Percentiles rank a stretch among this genome's conserved stretches.
Conservation (phyloP, 1,140 invertebrate species). For the Heliconius nattereri region DNA sequence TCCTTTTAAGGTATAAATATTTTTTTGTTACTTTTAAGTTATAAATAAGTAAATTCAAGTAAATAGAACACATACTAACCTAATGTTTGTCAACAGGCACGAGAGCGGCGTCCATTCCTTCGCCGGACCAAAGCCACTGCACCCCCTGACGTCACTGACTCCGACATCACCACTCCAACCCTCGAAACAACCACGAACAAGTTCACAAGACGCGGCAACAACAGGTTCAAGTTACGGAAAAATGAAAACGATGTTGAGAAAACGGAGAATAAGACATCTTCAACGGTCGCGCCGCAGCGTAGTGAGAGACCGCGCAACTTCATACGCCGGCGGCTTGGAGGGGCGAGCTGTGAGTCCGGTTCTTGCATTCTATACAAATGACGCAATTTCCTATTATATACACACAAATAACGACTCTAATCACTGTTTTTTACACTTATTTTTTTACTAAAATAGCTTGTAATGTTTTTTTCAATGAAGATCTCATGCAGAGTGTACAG, state of each 20-base stretch:
- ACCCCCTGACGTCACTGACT: conserved; percentile 53
- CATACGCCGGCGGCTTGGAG: conserved; percentile 59
- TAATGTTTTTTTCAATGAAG: conserved; percentile 23
- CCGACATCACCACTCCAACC: conserved; percentile 44
- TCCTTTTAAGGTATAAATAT: no score
- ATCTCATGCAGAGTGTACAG: conserved; percentile 24
- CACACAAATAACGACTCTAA: conserved; percentile 37
- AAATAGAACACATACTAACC: conserved; percentile 53
- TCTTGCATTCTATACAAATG: conserved; percentile 46
- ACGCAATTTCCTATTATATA: conserved; percentile 27
- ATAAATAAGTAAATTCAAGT: not conserved
- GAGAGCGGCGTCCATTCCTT: conserved; percentile 59
- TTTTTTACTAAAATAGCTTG: conserved; percentile 15
- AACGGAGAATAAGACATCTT: conserved; percentile 55
- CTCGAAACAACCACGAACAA: conserved; percentile 60
- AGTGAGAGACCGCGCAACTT: conserved; percentile 67
- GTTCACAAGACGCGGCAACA: conserved; percentile 57
- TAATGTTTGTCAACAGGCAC: conserved; percentile 58
- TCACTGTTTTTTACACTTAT: not conserved
- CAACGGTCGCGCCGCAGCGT: conserved; percentile 51
- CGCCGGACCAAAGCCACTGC: conserved; percentile 67
- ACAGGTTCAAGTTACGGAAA: conserved; percentile 69
- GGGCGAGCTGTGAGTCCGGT: conserved; percentile 74
- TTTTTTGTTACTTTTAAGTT: not conserved
- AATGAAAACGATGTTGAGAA: conserved; percentile 52